Conservation (phyloP, 2,797 vertebrate genomes). For the Galagoides demidoff region DNA sequence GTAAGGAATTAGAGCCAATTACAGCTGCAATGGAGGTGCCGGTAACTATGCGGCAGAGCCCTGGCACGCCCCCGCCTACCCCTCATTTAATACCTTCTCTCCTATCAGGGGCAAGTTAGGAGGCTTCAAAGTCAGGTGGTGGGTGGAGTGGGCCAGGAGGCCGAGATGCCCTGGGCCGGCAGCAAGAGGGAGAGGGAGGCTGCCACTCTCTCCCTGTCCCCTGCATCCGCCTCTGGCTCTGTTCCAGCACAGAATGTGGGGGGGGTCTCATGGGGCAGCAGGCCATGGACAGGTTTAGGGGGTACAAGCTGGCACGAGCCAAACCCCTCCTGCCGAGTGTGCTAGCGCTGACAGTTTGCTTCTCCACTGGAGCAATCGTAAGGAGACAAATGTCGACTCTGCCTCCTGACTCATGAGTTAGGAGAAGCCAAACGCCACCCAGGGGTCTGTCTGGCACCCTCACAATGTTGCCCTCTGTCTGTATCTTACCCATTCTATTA, state of each 20-base stretch:
- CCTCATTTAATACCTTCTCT: not conserved
- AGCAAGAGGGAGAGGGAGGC: not conserved
- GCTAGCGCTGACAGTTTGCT: not conserved
- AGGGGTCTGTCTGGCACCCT: not conserved
- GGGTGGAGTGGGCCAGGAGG: not conserved
- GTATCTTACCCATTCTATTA: not conserved
- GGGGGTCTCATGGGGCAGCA: not conserved
- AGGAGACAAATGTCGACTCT: not conserved
- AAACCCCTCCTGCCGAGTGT: not conserved
- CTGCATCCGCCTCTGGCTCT: not conserved
- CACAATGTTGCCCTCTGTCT: not conserved
- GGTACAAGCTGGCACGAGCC: not conserved
- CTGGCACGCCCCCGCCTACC: not conserved
- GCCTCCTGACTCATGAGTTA: not conserved
- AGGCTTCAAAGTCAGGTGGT: not conserved
- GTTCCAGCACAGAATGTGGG: not conserved
- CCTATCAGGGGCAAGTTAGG: not conserved
- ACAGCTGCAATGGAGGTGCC: not conserved
- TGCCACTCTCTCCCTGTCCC: not conserved
- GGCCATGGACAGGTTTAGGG: not conserved
- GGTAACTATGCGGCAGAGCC: not conserved
- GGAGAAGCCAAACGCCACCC: not conserved
- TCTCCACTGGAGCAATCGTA: fast-evolving
- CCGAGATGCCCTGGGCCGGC: not conserved
- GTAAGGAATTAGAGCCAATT: not conserved